Conservation (phyloP, 1,140 invertebrate genomes). For the Rhagoletis zephyria region DNA sequence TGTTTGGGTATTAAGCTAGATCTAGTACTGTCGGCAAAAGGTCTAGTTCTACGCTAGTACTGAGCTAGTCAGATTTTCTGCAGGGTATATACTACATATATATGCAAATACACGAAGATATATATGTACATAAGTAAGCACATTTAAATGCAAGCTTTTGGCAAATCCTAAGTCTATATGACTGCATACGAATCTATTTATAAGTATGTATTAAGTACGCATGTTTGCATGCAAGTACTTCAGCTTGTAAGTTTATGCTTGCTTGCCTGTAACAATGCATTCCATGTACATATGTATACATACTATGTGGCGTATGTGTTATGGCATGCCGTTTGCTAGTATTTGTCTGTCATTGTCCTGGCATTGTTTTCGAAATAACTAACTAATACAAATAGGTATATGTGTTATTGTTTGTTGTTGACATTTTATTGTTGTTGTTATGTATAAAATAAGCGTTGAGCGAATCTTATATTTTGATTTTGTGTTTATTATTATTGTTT, state of each 20-base stretch:
- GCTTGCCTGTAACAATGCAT: neutral
- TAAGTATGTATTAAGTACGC: neutral
- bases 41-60: too few species aligned
- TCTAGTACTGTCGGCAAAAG: too few species aligned
- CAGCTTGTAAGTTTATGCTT: neutral
- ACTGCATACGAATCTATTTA: neutral
- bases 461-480: constrained; percentile 39
- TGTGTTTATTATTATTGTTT: constrained; percentile 13
- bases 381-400: neutral
- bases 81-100: neutral
- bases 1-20: too few species aligned
- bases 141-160: neutral
- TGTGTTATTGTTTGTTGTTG: neutral
- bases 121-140: too few species aligned
- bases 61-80: too few species aligned
- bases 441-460: neutral
- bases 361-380: constrained; percentile 31
- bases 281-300: neutral
- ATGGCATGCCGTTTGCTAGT: neutral
- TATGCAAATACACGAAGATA: neutral
- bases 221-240: neutral
- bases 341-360: constrained; percentile 17
- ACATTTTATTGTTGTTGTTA: neutral
- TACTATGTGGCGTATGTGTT: neutral
- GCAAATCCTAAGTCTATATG: neutral